Percentiles rank a stretch among this genome's conserved stretches.
Evolutionary conservation across 1,140 invertebrate genomes (phyloP).

Genomic region (Drosophila carrolli): DNA sequence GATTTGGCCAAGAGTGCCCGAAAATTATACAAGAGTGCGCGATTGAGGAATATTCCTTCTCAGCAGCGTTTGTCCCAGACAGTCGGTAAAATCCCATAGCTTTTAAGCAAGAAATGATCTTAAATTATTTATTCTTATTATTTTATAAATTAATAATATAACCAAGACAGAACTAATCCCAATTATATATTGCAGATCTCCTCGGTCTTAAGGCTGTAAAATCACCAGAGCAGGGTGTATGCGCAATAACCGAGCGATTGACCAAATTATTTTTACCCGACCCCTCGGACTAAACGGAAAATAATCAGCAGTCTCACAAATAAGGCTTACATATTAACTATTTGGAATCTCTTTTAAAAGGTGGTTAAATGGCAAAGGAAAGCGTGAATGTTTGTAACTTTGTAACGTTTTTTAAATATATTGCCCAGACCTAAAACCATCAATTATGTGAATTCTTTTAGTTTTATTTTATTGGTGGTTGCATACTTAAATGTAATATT

Average conservation of each 20-base stretch:
- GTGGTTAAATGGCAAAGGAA: background rate
- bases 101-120: background rate
- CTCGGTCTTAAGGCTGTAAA: background rate
- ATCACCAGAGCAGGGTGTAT: background rate
- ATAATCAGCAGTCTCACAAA: background rate
- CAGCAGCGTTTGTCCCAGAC: too few relatives aligned
- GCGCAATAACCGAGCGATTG: background rate
- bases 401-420: background rate
- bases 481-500: too few relatives aligned
- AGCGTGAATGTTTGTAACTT: background rate
- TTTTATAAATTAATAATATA: too few relatives aligned
- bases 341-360: background rate
- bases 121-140: background rate
- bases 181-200: background rate
- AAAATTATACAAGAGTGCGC: background rate
- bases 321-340: background rate
- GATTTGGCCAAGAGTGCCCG: constrained; percentile 1
- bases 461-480: too few relatives aligned
- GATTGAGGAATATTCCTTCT: background rate
- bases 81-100: background rate
- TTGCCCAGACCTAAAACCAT: background rate
- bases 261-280: background rate
- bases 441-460: too few relatives aligned
- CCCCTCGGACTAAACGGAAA: background rate
- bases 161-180: too few relatives aligned